These are phyloP conservation scores for Nineta flava DNA, from an alignment of 2,888 invertebrate genomes.

Conservation along the genomic window DNA sequence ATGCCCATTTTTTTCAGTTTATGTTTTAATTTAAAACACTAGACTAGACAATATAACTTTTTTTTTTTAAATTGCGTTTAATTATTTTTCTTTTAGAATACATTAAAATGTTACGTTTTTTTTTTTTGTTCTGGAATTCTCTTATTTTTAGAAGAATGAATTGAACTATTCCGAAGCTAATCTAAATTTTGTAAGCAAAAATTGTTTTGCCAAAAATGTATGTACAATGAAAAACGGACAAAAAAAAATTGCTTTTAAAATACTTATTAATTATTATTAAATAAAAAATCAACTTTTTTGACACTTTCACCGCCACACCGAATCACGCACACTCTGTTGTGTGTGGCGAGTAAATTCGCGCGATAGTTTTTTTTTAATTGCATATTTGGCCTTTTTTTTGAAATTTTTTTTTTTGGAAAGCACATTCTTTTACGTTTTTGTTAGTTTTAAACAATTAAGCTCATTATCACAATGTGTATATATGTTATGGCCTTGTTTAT, in stretches of 20 bases:
- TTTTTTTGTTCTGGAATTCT: constrained; percentile 7
- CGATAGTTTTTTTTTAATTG: constrained; percentile 13
- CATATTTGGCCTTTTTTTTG: constrained; percentile 22
- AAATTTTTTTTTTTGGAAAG: constrained; percentile 18
- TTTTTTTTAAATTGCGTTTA: constrained; percentile 1
- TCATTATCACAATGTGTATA: constrained; percentile 28
- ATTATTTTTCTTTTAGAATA: constrained; percentile 3
- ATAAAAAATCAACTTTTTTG: constrained; percentile 7
- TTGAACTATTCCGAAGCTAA: constrained; percentile 1
- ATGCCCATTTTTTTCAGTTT: constrained; percentile 7
- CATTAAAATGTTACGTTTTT: constrained; percentile 1
- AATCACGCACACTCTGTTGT: background rate
- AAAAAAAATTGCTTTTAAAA: no score
- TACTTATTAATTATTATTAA: constrained; percentile 1
- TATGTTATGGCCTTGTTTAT: background rate
- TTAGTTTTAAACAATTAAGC: constrained; percentile 16
- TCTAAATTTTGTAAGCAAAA: constrained; percentile 2
- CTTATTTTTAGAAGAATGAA: constrained; percentile 1
- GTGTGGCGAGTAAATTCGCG: background rate
- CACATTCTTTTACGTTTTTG: constrained; percentile 15
- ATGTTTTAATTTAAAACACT: constrained; percentile 8
- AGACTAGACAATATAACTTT: constrained; percentile 8
- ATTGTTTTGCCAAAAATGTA: constrained; percentile 3
- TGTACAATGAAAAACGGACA: background rate
- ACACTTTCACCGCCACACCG: constrained; percentile 2